Percentiles rank a stretch among this genome's conserved stretches.
phyloP scores from a whole-genome alignment of 2,113 vertebrate species.

The Nettapus auritus region DNA sequence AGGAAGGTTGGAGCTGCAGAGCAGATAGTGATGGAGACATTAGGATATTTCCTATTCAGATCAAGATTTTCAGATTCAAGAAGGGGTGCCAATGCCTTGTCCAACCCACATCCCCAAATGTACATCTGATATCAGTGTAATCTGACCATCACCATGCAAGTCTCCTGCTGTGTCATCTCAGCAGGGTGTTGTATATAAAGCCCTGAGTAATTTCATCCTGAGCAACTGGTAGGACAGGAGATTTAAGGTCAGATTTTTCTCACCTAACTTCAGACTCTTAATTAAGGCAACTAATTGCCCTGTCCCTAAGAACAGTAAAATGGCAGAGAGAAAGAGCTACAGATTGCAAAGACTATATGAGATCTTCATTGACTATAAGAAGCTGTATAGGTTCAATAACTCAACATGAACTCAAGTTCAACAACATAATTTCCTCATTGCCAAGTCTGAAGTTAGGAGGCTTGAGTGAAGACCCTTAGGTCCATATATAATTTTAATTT shows the following conservation, averaged over 20 bases:
- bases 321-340: not conserved
- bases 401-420: not conserved
- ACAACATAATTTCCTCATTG: not conserved
- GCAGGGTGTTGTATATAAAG: not conserved
- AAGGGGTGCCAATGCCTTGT: not conserved
- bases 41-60: not conserved
- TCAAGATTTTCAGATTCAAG: not conserved
- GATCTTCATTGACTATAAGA: not conserved
- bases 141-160: accelerated
- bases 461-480: not conserved
- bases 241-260: not conserved
- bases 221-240: not conserved
- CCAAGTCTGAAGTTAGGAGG: not conserved
- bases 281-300: not conserved
- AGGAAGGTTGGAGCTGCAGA: not conserved
- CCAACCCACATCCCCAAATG: not conserved
- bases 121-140: not conserved
- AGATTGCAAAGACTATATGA: not conserved
- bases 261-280: not conserved
- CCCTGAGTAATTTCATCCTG: not conserved
- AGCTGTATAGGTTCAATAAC: not conserved
- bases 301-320: not conserved
- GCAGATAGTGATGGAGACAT: not conserved
- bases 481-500: not conserved
- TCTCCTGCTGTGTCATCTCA: not conserved